phyloP scores from a whole-genome alignment of 2,888 invertebrate species.

The Callosobruchus maculatus region DNA sequence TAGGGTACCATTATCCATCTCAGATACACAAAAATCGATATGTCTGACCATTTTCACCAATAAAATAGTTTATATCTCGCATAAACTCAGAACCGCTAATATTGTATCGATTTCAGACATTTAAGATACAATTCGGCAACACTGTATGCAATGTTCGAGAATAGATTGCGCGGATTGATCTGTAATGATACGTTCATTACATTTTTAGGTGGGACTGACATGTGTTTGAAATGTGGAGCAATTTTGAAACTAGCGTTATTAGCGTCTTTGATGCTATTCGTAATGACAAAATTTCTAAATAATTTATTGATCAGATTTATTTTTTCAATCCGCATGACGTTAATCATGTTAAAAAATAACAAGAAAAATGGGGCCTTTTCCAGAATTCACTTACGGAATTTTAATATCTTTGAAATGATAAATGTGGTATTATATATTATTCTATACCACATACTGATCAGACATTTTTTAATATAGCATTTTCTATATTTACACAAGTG shows the following conservation, averaged over 20 bases:
- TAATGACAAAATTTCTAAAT: no score
- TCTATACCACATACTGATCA: no score
- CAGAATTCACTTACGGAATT: no score
- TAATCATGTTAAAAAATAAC: no score
- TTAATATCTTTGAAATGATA: no score
- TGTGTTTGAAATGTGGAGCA: neutral
- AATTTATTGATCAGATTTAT: no score
- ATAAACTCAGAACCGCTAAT: neutral
- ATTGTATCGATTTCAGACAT: neutral
- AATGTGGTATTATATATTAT: no score
- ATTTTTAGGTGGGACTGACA: neutral
- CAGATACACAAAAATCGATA: slow-evolving; percentile 52
- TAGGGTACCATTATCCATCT: slow-evolving; percentile 53
- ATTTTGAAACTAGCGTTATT: neutral
- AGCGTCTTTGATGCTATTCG: no score
- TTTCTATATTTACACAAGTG: no score
- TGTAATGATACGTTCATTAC: neutral
- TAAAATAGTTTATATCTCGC: neutral
- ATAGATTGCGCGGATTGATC: neutral
- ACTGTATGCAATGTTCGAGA: neutral
- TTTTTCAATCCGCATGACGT: no score
- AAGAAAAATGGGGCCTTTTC: no score
- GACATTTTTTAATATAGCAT: no score
- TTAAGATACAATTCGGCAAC: neutral
- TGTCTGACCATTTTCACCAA: slow-evolving; percentile 40